Percentiles rank a stretch among this genome's conserved stretches.
These are phyloP conservation scores for Antheraea yamamai DNA, from an alignment of 2,888 invertebrate genomes.

Conservation along the genomic window DNA sequence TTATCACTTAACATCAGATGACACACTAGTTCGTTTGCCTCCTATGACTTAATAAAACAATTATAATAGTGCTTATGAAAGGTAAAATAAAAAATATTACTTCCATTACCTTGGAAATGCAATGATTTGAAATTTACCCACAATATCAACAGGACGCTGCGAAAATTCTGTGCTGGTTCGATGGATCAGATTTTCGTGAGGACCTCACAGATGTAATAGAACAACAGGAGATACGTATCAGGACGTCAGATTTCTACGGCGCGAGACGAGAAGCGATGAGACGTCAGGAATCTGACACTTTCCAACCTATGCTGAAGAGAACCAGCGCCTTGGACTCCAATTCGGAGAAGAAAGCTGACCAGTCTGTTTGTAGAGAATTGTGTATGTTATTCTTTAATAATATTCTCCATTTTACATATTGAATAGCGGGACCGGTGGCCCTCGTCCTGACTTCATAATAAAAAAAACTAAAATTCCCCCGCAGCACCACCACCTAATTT, in stretches of 20 bases:
- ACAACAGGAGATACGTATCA: slow-evolving; percentile 72
- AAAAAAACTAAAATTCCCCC: too few relatives aligned
- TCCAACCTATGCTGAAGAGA: slow-evolving; percentile 72
- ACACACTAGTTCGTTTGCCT: too few relatives aligned
- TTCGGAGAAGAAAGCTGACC: slow-evolving; percentile 60
- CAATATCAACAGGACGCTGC: slow-evolving; percentile 63
- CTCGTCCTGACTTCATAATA: too few relatives aligned
- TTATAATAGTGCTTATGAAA: too few relatives aligned
- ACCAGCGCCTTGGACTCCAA: slow-evolving; percentile 67
- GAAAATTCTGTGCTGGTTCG: slow-evolving; percentile 77
- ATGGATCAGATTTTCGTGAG: slow-evolving; percentile 74
- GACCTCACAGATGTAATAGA: slow-evolving; percentile 76
- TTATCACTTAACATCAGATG: too few relatives aligned
- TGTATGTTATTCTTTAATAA: slow-evolving; percentile 49
- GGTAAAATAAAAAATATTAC: too few relatives aligned
- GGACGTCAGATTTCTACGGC: slow-evolving; percentile 65
- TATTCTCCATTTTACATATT: too few relatives aligned
- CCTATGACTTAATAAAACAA: too few relatives aligned
- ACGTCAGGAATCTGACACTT: slow-evolving; percentile 68
- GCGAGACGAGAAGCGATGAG: slow-evolving; percentile 51
- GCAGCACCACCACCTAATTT: too few relatives aligned
- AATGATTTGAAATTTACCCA: neutral
- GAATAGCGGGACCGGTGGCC: too few relatives aligned
- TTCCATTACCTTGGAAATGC: too few relatives aligned
- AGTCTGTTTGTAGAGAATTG: slow-evolving; percentile 61